Evolutionary conservation across 2,888 invertebrate genomes (phyloP), one percentile per base, ranked within the genome.

Genomic region (Drosophila nr. medialis): DNA sequence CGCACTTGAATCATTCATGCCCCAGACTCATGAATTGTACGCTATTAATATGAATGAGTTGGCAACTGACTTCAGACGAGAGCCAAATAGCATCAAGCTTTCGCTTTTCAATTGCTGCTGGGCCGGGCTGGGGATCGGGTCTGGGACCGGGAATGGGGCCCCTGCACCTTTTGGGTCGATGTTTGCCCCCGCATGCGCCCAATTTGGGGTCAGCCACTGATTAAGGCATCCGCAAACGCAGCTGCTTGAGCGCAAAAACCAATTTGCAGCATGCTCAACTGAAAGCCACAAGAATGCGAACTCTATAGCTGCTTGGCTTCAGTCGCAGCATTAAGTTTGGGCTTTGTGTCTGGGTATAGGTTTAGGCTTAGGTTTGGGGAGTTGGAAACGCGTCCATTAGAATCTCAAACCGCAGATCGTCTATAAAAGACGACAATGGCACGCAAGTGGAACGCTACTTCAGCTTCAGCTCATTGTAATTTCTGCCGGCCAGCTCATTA

Each of bases 401-500:
- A 83, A 75, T 67, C 66, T 62, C 32, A 24, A 80, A 90, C 90
- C 89, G 77, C 89, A 89, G 67, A 81, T 80, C 56, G 76, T 67
- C 82, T 76, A 69, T 78, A 78, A 72, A 56, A 49, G 15, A 21
- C 15, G 58, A 30, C 36, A 32, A 54, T 27, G 66, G 45, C 70
- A 34, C 24, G 64, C 74, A 73, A 73, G 62, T 68, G 75, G 56
- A 73, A 68, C 73, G 69, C 56, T 38, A 29, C 38, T 27, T 38
- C 55, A 55, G 32, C 54, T 65, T n/a, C 48, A 56, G 36, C 45
- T 49, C 62, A 64, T 56, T 79, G 80, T 74, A 82, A 82, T 82
- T 79, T 79, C 80, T 70, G 83, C 64, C 75, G 81, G 58, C 40
- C 65, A 71, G 79, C 75, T 82, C 86, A 84, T 90, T 89, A 87